phyloP scores from a whole-genome alignment of 1,140 invertebrate species.

The Drosophila navojoa region DNA sequence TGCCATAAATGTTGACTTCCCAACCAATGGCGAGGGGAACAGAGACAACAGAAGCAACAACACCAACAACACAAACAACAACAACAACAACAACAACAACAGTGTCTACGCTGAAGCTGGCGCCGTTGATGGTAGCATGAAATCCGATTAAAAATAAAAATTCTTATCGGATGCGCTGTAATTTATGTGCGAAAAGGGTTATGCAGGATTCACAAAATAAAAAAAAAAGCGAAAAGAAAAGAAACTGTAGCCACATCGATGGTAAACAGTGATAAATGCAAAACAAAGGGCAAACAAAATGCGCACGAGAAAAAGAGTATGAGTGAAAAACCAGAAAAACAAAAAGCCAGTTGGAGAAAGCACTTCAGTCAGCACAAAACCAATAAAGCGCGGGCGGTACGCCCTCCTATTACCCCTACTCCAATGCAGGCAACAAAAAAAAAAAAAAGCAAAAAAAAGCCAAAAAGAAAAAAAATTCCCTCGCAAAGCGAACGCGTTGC shows the following conservation, averaged over 20 bases:
- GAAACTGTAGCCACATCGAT: conserved; percentile 73
- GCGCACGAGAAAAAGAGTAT: conserved; percentile 48
- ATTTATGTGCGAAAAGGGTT: conserved; percentile 84
- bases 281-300: conserved; percentile 79
- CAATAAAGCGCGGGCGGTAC: conserved; percentile 69
- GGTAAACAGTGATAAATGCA: conserved; percentile 79
- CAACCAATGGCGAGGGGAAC: conserved; percentile 49
- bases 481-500: conserved; percentile 41
- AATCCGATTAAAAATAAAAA: conserved; percentile 84
- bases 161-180: conserved; percentile 83
- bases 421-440: background rate
- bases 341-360: conserved; percentile 24
- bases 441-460: background rate
- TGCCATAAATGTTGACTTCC: conserved; percentile 79
- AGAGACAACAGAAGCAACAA: conserved; percentile 46
- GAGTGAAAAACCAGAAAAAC: conserved; percentile 12
- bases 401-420: conserved; percentile 8
- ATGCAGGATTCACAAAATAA: conserved; percentile 55
- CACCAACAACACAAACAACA: conserved; percentile 24
- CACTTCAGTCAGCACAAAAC: conserved; percentile 54
- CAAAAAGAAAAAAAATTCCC: background rate
- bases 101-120: conserved; percentile 43
- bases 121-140: conserved; percentile 77
- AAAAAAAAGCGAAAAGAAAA: conserved; percentile 21
- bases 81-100: background rate